phyloP scores from a whole-genome alignment of 2,113 vertebrate genomes.

The Calyptommatus sinebrachiatus region DNA sequence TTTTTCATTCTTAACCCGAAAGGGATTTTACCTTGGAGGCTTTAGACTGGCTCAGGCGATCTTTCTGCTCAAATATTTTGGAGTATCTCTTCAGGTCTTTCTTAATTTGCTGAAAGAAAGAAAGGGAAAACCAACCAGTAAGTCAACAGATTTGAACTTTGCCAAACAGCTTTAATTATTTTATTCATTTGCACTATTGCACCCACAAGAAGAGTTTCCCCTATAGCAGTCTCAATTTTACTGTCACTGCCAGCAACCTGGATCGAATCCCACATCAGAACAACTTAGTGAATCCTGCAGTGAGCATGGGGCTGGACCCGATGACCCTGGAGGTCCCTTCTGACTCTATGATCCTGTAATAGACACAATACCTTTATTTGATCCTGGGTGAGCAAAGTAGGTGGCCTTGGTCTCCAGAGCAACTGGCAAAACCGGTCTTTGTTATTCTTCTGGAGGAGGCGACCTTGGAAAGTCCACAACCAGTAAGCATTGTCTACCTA shows the following conservation, averaged over 20 bases:
- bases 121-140: not conserved
- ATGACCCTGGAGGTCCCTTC: no score
- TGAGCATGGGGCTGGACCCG: no score
- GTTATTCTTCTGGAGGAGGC: constrained; percentile 96
- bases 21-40: constrained; percentile 88
- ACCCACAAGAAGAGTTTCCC: not conserved
- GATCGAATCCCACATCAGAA: fast-evolving
- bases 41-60: constrained; percentile 97
- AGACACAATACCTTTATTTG: constrained; percentile 82
- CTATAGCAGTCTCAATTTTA: not conserved
- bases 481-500: constrained; percentile 99
- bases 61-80: constrained; percentile 99
- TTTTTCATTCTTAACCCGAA: not conserved
- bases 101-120: constrained; percentile 85
- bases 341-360: no score
- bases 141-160: not conserved
- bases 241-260: fast-evolving
- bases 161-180: not conserved
- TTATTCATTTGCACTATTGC: no score
- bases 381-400: constrained; percentile 83
- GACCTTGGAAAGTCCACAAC: constrained; percentile 98
- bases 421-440: constrained; percentile 97
- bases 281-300: no score
- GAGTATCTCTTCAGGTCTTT: constrained; percentile 98
- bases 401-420: constrained; percentile 92